A percentile compares a stretch with the other conserved stretches of the same genome.
Evolutionary conservation across 1,140 invertebrate genomes (phyloP).

Genomic region (Glossosoma conforme): DNA sequence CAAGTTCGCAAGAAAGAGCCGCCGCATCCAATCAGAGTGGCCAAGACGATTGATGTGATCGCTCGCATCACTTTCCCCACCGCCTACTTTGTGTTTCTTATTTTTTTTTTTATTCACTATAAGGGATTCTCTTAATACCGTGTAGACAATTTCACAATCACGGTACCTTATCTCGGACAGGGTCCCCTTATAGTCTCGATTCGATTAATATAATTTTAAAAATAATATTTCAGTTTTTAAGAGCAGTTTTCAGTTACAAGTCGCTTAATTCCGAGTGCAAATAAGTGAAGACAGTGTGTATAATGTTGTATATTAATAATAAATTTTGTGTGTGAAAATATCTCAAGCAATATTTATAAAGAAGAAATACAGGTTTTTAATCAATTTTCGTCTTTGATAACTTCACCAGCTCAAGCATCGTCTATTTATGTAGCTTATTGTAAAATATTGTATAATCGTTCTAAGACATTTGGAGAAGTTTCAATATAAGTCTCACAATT

Average conservation of each 20-base stretch:
- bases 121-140: conserved; percentile 62
- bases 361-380: conserved; percentile 13
- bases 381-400: conserved; percentile 10
- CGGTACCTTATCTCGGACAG: no score
- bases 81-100: conserved; percentile 86
- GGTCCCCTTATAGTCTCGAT: no score
- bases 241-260: no score
- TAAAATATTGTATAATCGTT: no score
- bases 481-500: no score
- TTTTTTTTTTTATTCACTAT: conserved; percentile 92
- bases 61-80: conserved; percentile 87
- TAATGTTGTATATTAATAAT: no score
- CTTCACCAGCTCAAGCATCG: neutral
- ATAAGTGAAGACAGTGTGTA: no score
- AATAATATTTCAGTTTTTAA: no score
- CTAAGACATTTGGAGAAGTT: no score
- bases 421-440: neutral
- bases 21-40: conserved; percentile 84
- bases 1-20: conserved; percentile 84
- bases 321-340: conserved; percentile 13
- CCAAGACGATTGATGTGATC: conserved; percentile 92
- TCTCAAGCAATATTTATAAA: conserved; percentile 24
- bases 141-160: no score
- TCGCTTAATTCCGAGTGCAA: no score
- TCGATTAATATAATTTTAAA: no score